Base-by-base conservation (phyloP, 1,140 invertebrate genomes). In the Lasioglossum baleicum region DNA sequence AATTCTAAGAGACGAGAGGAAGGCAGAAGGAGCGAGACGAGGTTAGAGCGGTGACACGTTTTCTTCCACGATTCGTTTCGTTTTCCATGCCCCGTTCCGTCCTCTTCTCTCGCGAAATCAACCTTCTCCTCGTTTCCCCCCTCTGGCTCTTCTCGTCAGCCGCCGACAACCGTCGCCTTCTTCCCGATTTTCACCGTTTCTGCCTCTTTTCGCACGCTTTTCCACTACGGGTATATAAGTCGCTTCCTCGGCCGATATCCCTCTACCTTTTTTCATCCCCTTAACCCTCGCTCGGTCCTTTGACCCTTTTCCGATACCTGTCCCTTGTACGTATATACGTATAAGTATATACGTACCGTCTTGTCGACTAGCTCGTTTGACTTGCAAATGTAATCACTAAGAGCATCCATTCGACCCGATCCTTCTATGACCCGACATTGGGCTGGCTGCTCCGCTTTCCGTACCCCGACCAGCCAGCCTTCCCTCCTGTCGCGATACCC, bases 341-440 rank as follows among this genome's bases (percentile, higher is more conserved):
- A 75, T 74, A 82, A 64, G 31, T 81, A 26, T 82, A n/a, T n/a
- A 71, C 79, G 74, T 85, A 81, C 82, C 87, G 72, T 80, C 81
- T 84, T 88, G 87, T 83, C 83, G 84, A 81, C 81, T 76, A 56
- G 83, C 85, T 91, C 89, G 86, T 91, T 90, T 91, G 90, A 91
- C 90, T 91, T 91, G 90, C 90, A 90, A 91, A 91, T 91, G 90
- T 89, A 91, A 91, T 91, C 90, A 90, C 90, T 90, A 90, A 91
- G 88, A 90, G 88, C 85, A 88, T 82, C 88, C 86, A 90, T 90
- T 88, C 88, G 83, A 83, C 83, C 78, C 86, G 90, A 90, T 88
- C 90, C 85, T 83, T 82, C 88, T 88, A 89, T 90, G 88, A 88
- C 82, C 86, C 74, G 77, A 61, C n/a, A n/a, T n/a, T n/a, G n/a